Conservation (phyloP, 2,113 vertebrate genomes). For the Oreochromis tanganicae region DNA sequence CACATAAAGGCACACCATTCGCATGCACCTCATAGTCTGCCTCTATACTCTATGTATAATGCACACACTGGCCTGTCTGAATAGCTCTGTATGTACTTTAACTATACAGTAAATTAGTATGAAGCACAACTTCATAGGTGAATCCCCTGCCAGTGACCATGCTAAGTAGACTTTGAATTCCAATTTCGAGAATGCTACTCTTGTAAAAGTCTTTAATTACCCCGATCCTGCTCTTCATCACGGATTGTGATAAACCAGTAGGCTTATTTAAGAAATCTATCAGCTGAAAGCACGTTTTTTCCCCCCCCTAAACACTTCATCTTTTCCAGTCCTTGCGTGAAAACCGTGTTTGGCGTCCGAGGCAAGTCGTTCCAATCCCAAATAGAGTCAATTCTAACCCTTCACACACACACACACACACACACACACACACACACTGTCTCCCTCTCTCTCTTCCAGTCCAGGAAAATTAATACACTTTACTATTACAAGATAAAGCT, state of each 20-base stretch:
- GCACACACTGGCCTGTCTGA: slow-evolving; percentile 5
- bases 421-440: slow-evolving; percentile 60
- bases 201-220: slow-evolving; percentile 70
- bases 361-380: slow-evolving; percentile 72
- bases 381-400: slow-evolving; percentile 76
- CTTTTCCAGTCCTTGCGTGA: slow-evolving; percentile 57
- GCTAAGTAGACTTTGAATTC: slow-evolving; percentile 49
- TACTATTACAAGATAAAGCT: slow-evolving; percentile 82
- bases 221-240: slow-evolving; percentile 47
- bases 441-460: slow-evolving; percentile 60
- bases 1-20: not conserved
- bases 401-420: slow-evolving; percentile 56
- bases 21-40: not conserved
- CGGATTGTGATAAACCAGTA: slow-evolving; percentile 70
- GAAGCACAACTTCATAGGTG: slow-evolving; percentile 34
- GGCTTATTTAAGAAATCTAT: slow-evolving; percentile 66
- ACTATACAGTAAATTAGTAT: slow-evolving; percentile 30
- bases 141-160: slow-evolving; percentile 26
- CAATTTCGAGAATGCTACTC: slow-evolving; percentile 64
- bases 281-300: slow-evolving; percentile 48
- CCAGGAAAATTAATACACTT: slow-evolving; percentile 79
- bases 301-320: slow-evolving; percentile 23
- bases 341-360: slow-evolving; percentile 66
- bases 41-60: not conserved
- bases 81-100: not conserved